Base-by-base conservation (phyloP, 1,140 invertebrate genomes). In the Ceratina japonica region DNA sequence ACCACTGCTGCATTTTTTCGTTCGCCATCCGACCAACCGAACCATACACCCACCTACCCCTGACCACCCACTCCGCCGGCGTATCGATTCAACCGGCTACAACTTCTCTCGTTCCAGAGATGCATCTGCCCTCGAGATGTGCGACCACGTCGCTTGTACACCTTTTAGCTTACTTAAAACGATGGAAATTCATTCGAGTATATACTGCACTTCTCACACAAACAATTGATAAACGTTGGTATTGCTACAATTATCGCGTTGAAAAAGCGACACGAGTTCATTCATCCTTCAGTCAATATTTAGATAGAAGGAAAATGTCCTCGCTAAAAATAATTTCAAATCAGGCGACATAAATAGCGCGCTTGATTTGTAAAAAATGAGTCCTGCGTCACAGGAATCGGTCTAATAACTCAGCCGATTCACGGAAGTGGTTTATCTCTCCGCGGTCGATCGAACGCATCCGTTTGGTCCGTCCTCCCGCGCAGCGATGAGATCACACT, bases 1-100 rank as follows among this genome's bases (percentile, higher is more conserved):
- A 66, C 76, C 68, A 77, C 78, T 44, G 37, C 37, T 81, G 76
- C 82, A 80, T 83, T 87, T 87, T 87, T 87, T 86, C 83, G 71
- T 86, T 82, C 81, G 79, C 77, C 77, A 63, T 51, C 64, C 77
- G 73, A 63, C 81, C 68, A 64, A 63, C 71, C 37, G 10, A 44
- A 44, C 37, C 37, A 10, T 44, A 44, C 37, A 44, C 37, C 37
- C 5, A 44, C 37, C 37, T 44, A 44, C 27, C 63, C 10, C 54
- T 59, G 58, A 54, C 24, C 44, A 4, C 20, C 31, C 37, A 13
- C 13, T 63, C 37, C 37, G 37, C 0, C 37, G 37, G 37, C 37
- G 37, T 44, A 44, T 44, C 37, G 37, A 44, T 44, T 44, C 37
- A 44, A 44, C 37, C 37, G 37, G 37, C 3, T 44, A 44, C 37